Base-by-base conservation (phyloP, 2,888 invertebrate species). In the Microctonus brassicae region DNA sequence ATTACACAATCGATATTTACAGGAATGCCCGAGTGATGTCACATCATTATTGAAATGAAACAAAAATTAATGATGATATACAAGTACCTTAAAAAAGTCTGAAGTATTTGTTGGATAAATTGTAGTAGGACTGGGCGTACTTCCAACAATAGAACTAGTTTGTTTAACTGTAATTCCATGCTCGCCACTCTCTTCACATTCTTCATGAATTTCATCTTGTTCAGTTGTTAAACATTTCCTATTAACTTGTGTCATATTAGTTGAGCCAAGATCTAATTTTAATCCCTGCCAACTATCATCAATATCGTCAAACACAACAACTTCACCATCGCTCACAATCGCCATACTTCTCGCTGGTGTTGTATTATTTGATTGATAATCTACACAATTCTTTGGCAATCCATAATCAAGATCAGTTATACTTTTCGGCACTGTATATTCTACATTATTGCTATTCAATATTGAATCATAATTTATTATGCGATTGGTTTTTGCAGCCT, bases 291-390 rank as follows among this genome's bases (percentile, higher is more conserved):
- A 94, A 82, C 92, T 93, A 81, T 96, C 96, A 76, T 93, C 94
- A 74, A 94, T 93, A 86, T 96, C 95, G 84, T 96, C 95, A 82
- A 96, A 95, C 65, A 94, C 95, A 79, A 95, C 94, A 62, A 95
- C 94, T 85, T 94, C 95, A 22, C 93, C 94, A 73, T 93, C 93
- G 65, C 92, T 92, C 75, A 94, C 92, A 17, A 88, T 86, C 24
- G 87, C 86, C 88, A 87, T 87, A 76, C 83, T 88, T 84, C 84
- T 87, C 66, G 81, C 85, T 61, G 82, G 86, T 24, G 86, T 86
- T 61, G 86, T 83, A 63, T 87, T 82, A 74, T 87, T 87, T 10
- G 86, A 87, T 68, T 82, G 76, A 78, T 87, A 86, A 77, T 87
- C 87, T 87, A 84, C 78, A 79, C 84, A 86, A 75, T 85, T 82